A percentile compares a stretch with the other conserved stretches of the same genome.
Evolutionary conservation across 2,888 invertebrate genomes (phyloP).

Genomic region (Drosophila dives): DNA sequence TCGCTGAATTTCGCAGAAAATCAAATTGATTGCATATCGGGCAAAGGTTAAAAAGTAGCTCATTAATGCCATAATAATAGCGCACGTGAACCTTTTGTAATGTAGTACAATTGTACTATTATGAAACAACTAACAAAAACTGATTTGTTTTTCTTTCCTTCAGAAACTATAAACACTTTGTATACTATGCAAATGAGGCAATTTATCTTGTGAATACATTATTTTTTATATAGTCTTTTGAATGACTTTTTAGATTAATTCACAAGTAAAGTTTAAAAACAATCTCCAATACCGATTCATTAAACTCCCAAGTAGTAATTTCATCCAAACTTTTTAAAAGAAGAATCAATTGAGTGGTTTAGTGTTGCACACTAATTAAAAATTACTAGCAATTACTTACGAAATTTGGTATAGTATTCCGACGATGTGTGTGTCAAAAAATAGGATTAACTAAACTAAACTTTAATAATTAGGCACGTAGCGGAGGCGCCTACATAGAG

Average conservation of each 20-base stretch:
- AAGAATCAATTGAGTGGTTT: neutral
- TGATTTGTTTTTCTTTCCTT: constrained; percentile 2
- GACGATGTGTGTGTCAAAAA: constrained; percentile 47
- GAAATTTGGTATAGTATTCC: constrained; percentile 39
- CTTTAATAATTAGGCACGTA: constrained; percentile 58
- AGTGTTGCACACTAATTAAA: neutral
- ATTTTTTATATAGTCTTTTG: neutral
- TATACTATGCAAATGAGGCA: neutral
- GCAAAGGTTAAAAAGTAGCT: constrained; percentile 16
- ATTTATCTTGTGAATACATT: neutral
- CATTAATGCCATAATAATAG: constrained; percentile 13
- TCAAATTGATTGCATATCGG: constrained; percentile 1
- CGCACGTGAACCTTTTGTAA: constrained; percentile 39
- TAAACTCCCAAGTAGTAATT: neutral
- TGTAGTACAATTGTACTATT: constrained; percentile 49
- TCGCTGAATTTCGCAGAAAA: constrained; percentile 28
- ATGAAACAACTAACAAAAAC: constrained; percentile 43
- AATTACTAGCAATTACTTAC: constrained; percentile 37
- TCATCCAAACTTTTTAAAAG: constrained; percentile 11
- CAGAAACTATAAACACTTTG: constrained; percentile 1
- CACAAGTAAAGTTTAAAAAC: constrained; percentile 43
- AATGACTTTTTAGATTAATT: neutral
- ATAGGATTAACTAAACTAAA: constrained; percentile 64
- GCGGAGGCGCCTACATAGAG: constrained; percentile 57
- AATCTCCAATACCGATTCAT: constrained; percentile 32